Evolutionary conservation across 1,140 invertebrate genomes (phyloP), one percentile per base, ranked within the genome.

Genomic region (Parapsyche elsis): DNA sequence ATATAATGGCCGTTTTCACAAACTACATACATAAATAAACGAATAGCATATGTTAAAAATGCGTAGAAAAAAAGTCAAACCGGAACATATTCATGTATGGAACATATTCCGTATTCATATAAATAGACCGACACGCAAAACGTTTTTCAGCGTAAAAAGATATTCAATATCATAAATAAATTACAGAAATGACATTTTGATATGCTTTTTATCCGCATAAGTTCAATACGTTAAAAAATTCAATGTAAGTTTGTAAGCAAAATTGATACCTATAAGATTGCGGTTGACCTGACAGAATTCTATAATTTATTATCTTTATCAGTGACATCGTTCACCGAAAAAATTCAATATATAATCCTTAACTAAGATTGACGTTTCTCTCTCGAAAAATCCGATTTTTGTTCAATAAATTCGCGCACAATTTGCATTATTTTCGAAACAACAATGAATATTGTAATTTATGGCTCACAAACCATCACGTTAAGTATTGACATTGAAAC

Each of bases 181-280:
- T 38, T 38, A 38, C 30, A 7, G 30, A 38, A 38, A 38, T 38
- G 30, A 38, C 30, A 4, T 38, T 38, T 38, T 38, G 30, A 38
- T 38, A 38, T 7, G 30, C 30, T 7, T 38, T 38, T 38, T 38
- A 38, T 38, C 7, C 30, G 2, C 30, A 7, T 4, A 38, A 38
- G 7, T 38, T n/a, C n/a, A n/a, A 38, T 38, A 7, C 30, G 30
- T 7, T 38, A 38, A 38, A 38, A 38, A 38, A 38, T 38, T 38
- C 30, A 61, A 61, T 61, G 57, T 61, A 21, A 19, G 57, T 21
- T 61, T 21, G 57, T 61, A 61, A 61, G 21, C 57, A 61, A 61
- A 61, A 61, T 61, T 61, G 57, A 61, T 61, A 61, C 57, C 57
- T 61, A 61, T 61, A 61, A 61, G 57, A 61, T 61, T 61, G 57